phyloP scores from a whole-genome alignment of 2,113 vertebrate genomes.

The Labeo catla region DNA sequence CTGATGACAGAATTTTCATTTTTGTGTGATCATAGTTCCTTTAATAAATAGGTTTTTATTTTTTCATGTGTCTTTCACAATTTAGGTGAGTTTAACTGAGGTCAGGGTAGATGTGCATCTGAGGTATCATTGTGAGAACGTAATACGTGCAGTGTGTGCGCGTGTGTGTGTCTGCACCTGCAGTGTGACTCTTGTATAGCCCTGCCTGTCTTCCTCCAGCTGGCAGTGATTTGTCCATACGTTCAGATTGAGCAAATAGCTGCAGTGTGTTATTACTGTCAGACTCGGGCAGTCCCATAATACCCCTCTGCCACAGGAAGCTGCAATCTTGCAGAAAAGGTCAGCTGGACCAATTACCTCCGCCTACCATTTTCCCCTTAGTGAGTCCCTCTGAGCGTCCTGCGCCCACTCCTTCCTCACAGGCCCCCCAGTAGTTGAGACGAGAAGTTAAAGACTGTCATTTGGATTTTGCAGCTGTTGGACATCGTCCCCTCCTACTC shows the following conservation, averaged over 20 bases:
- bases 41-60: background rate
- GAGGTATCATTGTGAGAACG: slow-evolving; percentile 4
- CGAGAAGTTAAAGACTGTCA: slow-evolving; percentile 14
- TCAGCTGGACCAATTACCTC: slow-evolving; percentile 55
- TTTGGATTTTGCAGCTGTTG: slow-evolving; percentile 42
- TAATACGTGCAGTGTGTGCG: background rate
- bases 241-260: slow-evolving; percentile 46
- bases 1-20: background rate
- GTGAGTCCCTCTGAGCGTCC: background rate
- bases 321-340: slow-evolving; percentile 47
- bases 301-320: slow-evolving; percentile 53
- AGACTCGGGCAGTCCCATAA: slow-evolving; percentile 26
- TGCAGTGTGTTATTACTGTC: slow-evolving; percentile 58
- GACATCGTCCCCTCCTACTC: background rate
- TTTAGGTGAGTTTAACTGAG: background rate
- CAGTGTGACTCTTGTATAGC: slow-evolving; percentile 34
- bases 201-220: slow-evolving; percentile 40
- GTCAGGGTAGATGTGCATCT: background rate
- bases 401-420: slow-evolving; percentile 27
- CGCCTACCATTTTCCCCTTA: slow-evolving; percentile 40
- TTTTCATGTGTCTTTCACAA: background rate
- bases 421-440: background rate
- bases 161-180: slow-evolving; percentile 44
- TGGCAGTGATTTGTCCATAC: slow-evolving; percentile 52
- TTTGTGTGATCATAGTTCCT: background rate